A percentile compares a stretch with the other conserved stretches of the same genome.
These are phyloP conservation scores for Clusia tigrina DNA, from an alignment of 2,888 invertebrate species.

Conservation along the genomic window DNA sequence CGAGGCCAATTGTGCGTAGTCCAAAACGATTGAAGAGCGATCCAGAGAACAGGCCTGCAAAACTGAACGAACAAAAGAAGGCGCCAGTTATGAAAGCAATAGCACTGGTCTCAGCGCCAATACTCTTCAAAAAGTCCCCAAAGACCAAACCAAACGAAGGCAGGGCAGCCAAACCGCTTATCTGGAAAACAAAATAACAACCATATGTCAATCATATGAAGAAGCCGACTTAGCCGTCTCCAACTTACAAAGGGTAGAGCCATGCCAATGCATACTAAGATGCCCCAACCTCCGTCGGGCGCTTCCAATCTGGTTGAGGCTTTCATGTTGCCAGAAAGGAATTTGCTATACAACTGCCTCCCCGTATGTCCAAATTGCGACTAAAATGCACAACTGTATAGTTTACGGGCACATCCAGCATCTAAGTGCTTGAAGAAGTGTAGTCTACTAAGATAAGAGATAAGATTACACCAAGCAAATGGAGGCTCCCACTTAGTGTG, in stretches of 20 bases:
- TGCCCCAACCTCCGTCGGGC: constrained; percentile 85
- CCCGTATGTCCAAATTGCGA: no score
- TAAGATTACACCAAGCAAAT: no score
- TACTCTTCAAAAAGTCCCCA: constrained; percentile 72
- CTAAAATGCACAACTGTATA: no score
- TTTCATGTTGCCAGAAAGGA: constrained; percentile 30
- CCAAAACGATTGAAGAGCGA: constrained; percentile 73
- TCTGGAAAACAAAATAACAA: constrained; percentile 62
- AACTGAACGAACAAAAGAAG: constrained; percentile 67
- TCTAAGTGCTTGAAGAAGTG: no score
- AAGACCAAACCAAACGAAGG: constrained; percentile 77
- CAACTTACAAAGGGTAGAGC: constrained; percentile 78
- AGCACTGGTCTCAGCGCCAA: constrained; percentile 75
- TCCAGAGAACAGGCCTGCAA: constrained; percentile 73
- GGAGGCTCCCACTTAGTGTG: no score
- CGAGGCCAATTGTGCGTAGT: constrained; percentile 72
- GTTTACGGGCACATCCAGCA: no score
- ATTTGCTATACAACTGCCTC: no score
- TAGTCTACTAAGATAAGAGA: no score
- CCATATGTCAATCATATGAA: background rate
- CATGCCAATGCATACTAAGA: constrained; percentile 76
- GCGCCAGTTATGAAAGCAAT: constrained; percentile 75
- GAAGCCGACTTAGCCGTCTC: constrained; percentile 11
- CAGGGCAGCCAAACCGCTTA: constrained; percentile 73
- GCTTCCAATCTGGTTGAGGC: constrained; percentile 55